Evolutionary conservation across 2,888 invertebrate species (phyloP), one percentile per base, ranked within the genome.

Genomic region (Drosophila hamatofila): DNA sequence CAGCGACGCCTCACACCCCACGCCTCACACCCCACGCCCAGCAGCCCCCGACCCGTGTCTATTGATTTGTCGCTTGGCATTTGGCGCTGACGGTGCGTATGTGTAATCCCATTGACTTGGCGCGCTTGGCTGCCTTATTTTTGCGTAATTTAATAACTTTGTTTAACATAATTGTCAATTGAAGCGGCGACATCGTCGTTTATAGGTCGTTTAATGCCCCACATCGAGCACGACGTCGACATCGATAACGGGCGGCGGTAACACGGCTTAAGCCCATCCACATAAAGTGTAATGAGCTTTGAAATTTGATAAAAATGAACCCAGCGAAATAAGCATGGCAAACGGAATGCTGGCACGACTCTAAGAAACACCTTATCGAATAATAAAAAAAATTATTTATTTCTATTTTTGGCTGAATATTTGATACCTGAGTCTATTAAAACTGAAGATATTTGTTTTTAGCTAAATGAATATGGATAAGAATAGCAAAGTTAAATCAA

Each of bases 121-220:
- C 67, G 18, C 81, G 86, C 83, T 60, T 48, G 80, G 80, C 59
- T 85, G 86, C 77, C 74, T 78, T 85, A 80, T 84, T 90, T 89
- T 89, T 84, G 81, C 82, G 88, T 88, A 88, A 88, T 88, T 88
- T 88, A 88, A 88, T 88, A 88, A 88, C 90, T 85, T 88, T 88
- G 90, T 81, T 88, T 90, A 89, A 90, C 88, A 90, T 90, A 88
- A 90, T 88, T 88, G 88, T 85, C 88, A 90, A 88, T 88, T 88
- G 88, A 89, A 90, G 88, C 88, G 90, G 66, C 81, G 75, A 78
- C 81, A 75, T 82, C 56, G 67, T 51, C 83, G 77, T 83, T 89
- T 86, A 87, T 81, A 78, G 76, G 78, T 76, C 71, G 81, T 68
- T 83, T 89, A 88, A 86, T 88, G 88, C 70, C 72, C 70, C 73